phyloP scores from a whole-genome alignment of 2,113 vertebrate genomes.

The Agapornis roseicollis region DNA sequence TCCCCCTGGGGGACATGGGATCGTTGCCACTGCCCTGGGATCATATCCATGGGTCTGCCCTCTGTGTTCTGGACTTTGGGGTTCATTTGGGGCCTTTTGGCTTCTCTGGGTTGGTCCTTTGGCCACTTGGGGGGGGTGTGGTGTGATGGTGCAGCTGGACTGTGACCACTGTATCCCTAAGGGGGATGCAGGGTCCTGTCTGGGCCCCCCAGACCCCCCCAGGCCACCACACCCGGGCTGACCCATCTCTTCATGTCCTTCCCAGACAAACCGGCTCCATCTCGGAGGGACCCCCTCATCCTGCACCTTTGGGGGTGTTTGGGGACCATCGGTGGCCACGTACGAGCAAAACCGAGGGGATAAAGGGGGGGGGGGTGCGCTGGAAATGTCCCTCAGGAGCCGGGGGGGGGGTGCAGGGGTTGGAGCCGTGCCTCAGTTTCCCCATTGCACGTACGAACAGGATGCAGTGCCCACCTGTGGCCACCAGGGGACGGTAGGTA shows the following conservation, averaged over 20 bases:
- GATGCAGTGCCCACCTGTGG: background rate
- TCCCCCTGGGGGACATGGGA: rapidly evolving
- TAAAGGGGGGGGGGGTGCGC: too few species aligned
- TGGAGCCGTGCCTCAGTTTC: conserved; percentile 16
- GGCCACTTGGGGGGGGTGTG: rapidly evolving
- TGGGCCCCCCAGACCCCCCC: rapidly evolving
- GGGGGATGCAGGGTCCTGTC: background rate
- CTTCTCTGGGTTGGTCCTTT: background rate
- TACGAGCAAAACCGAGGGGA: background rate
- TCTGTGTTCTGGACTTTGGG: background rate
- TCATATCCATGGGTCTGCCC: rapidly evolving
- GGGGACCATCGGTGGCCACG: rapidly evolving
- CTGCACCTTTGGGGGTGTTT: background rate
- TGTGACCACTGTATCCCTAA: background rate
- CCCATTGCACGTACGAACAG: rapidly evolving
- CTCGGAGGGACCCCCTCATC: rapidly evolving
- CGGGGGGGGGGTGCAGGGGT: rapidly evolving
- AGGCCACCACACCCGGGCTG: background rate
- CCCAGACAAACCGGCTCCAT: background rate
- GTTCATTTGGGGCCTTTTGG: background rate
- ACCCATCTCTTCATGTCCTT: rapidly evolving
- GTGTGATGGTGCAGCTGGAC: background rate
- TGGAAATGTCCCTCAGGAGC: background rate
- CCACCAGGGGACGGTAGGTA: background rate
- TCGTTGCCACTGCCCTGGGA: background rate